A percentile compares a stretch with the other conserved stretches of the same genome.
phyloP scores from a whole-genome alignment of 2,797 vertebrate species.

The Aselliscus stoliczkanus region DNA sequence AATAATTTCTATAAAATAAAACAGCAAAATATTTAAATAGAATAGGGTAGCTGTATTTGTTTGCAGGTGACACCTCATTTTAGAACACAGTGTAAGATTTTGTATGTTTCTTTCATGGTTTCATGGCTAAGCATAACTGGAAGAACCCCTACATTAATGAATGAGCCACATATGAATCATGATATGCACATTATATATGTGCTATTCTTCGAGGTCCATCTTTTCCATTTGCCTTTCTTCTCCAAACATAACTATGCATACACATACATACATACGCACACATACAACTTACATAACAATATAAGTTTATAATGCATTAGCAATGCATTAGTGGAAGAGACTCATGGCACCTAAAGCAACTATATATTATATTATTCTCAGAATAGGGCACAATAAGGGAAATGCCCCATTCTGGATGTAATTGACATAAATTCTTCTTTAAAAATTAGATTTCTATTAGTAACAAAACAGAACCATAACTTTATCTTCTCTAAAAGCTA shows the following conservation, averaged over 20 bases:
- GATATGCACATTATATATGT: background rate
- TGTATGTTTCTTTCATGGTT: background rate
- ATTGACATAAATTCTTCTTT: background rate
- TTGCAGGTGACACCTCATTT: background rate
- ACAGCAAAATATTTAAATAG: too few relatives aligned
- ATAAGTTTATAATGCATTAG: background rate
- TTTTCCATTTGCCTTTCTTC: background rate
- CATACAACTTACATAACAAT: background rate
- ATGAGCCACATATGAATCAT: background rate
- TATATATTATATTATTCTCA: background rate
- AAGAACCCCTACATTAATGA: background rate
- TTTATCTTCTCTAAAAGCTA: background rate
- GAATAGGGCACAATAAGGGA: background rate
- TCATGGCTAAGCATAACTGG: background rate
- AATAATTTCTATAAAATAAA: too few relatives aligned
- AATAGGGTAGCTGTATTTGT: too few relatives aligned
- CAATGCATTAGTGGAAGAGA: background rate
- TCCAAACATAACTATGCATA: background rate
- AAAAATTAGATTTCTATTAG: background rate
- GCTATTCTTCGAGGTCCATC: fast-evolving
- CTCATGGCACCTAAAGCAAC: background rate
- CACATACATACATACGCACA: too few relatives aligned
- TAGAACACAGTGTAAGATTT: background rate
- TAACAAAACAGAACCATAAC: background rate
- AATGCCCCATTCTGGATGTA: background rate